Evolutionary conservation across 2,888 invertebrate species (phyloP).

Genomic region (Idaea aversata): DNA sequence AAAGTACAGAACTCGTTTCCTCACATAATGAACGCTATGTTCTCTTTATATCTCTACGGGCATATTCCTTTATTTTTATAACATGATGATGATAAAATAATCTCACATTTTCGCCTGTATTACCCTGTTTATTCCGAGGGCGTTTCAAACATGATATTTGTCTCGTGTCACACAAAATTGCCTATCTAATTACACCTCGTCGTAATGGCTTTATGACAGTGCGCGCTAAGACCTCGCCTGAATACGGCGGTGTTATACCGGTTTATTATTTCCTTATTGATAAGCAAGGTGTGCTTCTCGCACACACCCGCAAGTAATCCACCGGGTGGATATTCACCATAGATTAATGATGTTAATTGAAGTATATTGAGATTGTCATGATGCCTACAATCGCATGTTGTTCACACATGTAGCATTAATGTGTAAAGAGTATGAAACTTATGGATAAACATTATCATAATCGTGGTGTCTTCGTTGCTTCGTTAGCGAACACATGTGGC

Average conservation of each 20-base stretch:
- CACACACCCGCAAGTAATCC: background rate
- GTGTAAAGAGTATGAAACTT: conserved; percentile 36
- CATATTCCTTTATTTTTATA: conserved; percentile 39
- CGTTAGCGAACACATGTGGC: conserved; percentile 53
- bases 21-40: conserved; percentile 47
- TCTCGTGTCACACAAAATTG: conserved; percentile 16
- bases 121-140: conserved; percentile 18
- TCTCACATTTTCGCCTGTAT: conserved; percentile 26
- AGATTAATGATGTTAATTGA: conserved; percentile 7
- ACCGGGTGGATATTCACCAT: conserved; percentile 6
- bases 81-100: conserved; percentile 30
- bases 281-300: conserved; percentile 3
- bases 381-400: conserved; percentile 18
- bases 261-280: conserved; percentile 15
- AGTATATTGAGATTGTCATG: conserved; percentile 6
- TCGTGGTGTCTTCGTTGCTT: conserved; percentile 43
- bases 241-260: conserved; percentile 7
- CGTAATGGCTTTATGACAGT: conserved; percentile 16
- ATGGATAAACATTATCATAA: conserved; percentile 43
- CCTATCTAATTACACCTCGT: conserved; percentile 19
- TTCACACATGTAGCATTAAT: conserved; percentile 25
- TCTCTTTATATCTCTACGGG: conserved; percentile 37
- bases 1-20: conserved; percentile 48
- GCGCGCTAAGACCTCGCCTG: conserved; percentile 6
- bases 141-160: conserved; percentile 25